Evolutionary conservation across 2,113 vertebrate genomes (phyloP), one percentile per base, ranked within the genome.

Genomic region (Tragelaphus buxtoni): DNA sequence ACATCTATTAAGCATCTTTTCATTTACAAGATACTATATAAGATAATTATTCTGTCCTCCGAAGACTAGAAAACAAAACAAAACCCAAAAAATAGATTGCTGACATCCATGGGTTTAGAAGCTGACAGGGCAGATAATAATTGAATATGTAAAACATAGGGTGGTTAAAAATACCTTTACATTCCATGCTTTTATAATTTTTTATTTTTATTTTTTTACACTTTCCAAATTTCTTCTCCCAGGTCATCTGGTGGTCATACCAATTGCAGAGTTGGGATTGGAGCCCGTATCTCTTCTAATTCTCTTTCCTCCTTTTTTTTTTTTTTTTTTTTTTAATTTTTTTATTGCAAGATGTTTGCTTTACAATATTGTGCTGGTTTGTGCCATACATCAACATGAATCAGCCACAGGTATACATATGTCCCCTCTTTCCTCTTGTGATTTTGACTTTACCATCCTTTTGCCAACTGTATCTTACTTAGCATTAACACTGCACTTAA

Each of bases 161-260:
- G 28, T 81, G 32, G 60, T 95, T 90, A 88, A 76, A 94, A 96
- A 81, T 13, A 53, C 32, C 60, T 96, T 91, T 42, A 76, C 45
- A 39, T 47, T 65, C 26, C 65, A 17, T 60, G 35, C 16, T 91
- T 85, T 53, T 6, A 39, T 10, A 83, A 1, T 10, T 30, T 49
- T 61, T 47, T 69, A 69, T 65, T 53, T 17, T 51, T 51, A 28
- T 8, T 39, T 22, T 61, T 45, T 76, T 13, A 58, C 20, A 76
- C 32, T 86, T 89, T 94, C 47, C 26, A 63, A 49, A 79, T 97
- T n/a, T 79, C 22, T 97, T 90, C 42, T 45, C 16, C 8, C 45
- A n/a, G 22, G 30, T 88, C 35, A 55, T 39, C 74, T 84, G 84
- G 35, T 35, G 11, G 24, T 20, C n/a, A 61, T 11, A 32, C 22